Percentiles rank a stretch among this genome's conserved stretches.
phyloP scores from a whole-genome alignment of 2,113 vertebrate species.

The Neotoma lepida region DNA sequence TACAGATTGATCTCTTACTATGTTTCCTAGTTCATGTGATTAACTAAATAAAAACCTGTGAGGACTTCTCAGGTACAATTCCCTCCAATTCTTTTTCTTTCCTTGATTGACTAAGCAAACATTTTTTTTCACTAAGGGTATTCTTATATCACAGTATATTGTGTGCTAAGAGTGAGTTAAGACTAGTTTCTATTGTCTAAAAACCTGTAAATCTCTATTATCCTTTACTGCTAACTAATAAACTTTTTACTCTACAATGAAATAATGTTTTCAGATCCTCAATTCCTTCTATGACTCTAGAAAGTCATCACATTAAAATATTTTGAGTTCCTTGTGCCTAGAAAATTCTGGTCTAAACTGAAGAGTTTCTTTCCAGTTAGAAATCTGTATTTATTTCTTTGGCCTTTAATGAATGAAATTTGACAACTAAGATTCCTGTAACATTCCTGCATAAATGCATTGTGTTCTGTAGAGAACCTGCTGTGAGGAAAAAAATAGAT shows the following conservation, averaged over 20 bases:
- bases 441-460: constrained; percentile 80
- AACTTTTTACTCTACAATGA: neutral
- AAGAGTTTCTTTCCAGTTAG: neutral
- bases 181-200: neutral
- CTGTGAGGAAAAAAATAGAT: constrained; percentile 80
- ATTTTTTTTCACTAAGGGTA: neutral
- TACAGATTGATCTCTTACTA: neutral
- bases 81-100: neutral
- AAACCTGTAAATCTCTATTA: neutral
- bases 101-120: neutral
- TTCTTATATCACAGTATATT: neutral
- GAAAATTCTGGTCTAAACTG: constrained; percentile 42
- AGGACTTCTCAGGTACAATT: neutral
- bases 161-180: neutral
- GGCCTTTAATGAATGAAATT: constrained; percentile 52
- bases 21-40: neutral
- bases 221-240: neutral
- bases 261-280: neutral
- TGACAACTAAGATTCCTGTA: constrained; percentile 74
- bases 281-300: neutral
- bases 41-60: neutral
- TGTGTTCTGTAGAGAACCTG: constrained; percentile 67
- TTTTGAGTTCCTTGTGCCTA: neutral
- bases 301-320: neutral
- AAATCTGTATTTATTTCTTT: constrained; percentile 52